Base-by-base conservation (phyloP, 2,797 vertebrate genomes). In the Sebastes steindachneri region DNA sequence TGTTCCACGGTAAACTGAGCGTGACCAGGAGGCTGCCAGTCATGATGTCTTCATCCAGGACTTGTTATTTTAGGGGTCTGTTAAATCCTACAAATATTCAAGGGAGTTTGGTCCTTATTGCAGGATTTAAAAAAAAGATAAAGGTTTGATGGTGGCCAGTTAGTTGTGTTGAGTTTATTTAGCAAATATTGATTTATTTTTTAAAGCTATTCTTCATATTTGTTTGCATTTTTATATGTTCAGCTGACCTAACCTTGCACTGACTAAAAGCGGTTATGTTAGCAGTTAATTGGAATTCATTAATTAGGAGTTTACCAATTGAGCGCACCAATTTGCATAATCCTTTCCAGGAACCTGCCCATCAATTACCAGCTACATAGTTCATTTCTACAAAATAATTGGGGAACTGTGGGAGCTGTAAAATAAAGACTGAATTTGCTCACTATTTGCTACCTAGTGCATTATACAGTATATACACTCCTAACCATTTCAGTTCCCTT, bases 31-130 rank as follows among this genome's bases (percentile, higher is more conserved):
- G n/a, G 41, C 23, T 3, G 62, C 19, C 11, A 5, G 71, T 41
- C 55, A 19, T 11, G 59, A 57, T 14, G 69, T 68, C 73, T 82
- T 84, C 78, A 79, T 68, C 58, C 28, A 31, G 28, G 2, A 14
- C 29, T 10, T 33, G 21, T 23, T 29, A 37, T 33, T 33, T 57
- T n/a, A 17, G 9, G 9, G 48, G 31, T 54, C n/a, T 2, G 17
- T 48, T 25, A 23, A 55, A 29, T 31, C 59, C 12, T 17, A 3
- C n/a, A 9, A 4, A 19, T 21, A 2, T n/a, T 25, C 14, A 1
- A 15, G 1, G n/a, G 33, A 45, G 35, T 65, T 58, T 64, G 25
- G 29, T 54, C 0, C 5, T 14, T 17, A 9, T 37, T 4, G 29
- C 1, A 4, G 11, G 8, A 35, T 51, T 59, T 2, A 1, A 31